phyloP scores from a whole-genome alignment of 2,113 vertebrate genomes.

The Aramus guarauna region DNA sequence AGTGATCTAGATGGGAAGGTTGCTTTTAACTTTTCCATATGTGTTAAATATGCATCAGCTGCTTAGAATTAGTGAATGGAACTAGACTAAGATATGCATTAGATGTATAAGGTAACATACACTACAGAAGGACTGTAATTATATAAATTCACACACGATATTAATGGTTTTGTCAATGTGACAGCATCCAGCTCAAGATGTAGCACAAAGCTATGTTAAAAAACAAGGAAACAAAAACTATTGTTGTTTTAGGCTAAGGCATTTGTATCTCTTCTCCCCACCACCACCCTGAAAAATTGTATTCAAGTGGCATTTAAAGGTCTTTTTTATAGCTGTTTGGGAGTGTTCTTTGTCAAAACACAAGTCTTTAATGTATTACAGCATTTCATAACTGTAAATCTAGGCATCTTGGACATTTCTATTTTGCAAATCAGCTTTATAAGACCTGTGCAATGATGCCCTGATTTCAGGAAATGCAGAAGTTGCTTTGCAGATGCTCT shows the following conservation, averaged over 20 bases:
- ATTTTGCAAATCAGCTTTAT: not conserved
- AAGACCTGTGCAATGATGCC: not conserved
- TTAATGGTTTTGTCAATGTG: not conserved
- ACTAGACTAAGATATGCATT: not conserved
- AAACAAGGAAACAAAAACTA: not conserved
- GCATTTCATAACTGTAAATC: not conserved
- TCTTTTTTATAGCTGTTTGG: not conserved
- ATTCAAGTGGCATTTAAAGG: not conserved
- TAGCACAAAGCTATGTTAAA: not conserved
- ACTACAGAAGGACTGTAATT: not conserved
- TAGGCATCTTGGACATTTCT: not conserved
- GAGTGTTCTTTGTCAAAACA: not conserved
- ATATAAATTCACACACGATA: not conserved
- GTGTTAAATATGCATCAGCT: not conserved
- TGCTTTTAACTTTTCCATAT: not conserved
- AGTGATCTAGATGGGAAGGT: not conserved
- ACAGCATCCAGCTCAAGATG: not conserved
- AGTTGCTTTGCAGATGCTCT: not conserved
- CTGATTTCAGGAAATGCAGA: not conserved
- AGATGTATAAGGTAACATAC: not conserved
- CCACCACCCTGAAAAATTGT: not conserved
- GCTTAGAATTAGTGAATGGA: not conserved
- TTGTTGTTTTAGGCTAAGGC: not conserved
- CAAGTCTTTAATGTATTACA: not conserved
- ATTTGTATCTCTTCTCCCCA: fast-evolving